Evolutionary conservation across 1,140 invertebrate genomes (phyloP).

Genomic region (Hyles euphorbiae): DNA sequence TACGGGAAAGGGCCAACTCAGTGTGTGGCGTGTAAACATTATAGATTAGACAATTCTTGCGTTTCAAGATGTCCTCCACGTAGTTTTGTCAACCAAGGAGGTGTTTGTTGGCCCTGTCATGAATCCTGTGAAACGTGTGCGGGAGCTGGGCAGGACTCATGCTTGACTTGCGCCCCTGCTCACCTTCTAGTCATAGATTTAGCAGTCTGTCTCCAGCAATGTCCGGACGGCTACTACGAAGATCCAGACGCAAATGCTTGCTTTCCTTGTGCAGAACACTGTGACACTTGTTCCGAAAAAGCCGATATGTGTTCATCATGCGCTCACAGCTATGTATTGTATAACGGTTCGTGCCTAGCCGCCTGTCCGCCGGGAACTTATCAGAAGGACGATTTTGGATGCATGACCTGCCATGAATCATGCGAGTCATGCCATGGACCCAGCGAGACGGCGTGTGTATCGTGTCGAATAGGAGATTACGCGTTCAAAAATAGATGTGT

Average conservation of each 20-base stretch:
- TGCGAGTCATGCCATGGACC: slow-evolving; percentile 90
- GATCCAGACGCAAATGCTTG: slow-evolving; percentile 82
- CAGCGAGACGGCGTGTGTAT: slow-evolving; percentile 85
- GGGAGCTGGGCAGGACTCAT: slow-evolving; percentile 87
- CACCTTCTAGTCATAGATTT: slow-evolving; percentile 85
- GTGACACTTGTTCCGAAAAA: slow-evolving; percentile 85
- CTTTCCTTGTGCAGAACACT: slow-evolving; percentile 84
- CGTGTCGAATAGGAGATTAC: slow-evolving; percentile 81
- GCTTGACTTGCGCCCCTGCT: slow-evolving; percentile 85
- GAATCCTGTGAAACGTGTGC: slow-evolving; percentile 89
- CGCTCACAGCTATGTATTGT: slow-evolving; percentile 86
- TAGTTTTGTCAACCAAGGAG: slow-evolving; percentile 85
- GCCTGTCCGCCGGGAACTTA: slow-evolving; percentile 87
- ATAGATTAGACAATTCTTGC: slow-evolving; percentile 86
- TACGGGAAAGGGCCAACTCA: slow-evolving; percentile 87
- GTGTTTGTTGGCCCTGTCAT: slow-evolving; percentile 87
- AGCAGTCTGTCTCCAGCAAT: slow-evolving; percentile 87
- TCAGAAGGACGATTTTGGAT: slow-evolving; percentile 86
- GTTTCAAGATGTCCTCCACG: slow-evolving; percentile 86
- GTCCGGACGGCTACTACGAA: slow-evolving; percentile 89
- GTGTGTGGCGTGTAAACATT: slow-evolving; percentile 86
- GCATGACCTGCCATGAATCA: slow-evolving; percentile 83
- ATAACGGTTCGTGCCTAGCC: slow-evolving; percentile 86
- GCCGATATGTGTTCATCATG: slow-evolving; percentile 88
- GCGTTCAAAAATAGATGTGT: slow-evolving; percentile 80